A percentile compares a stretch with the other conserved stretches of the same genome.
phyloP scores from a whole-genome alignment of 2,797 vertebrate genomes.

The Tolypeutes matacus region DNA sequence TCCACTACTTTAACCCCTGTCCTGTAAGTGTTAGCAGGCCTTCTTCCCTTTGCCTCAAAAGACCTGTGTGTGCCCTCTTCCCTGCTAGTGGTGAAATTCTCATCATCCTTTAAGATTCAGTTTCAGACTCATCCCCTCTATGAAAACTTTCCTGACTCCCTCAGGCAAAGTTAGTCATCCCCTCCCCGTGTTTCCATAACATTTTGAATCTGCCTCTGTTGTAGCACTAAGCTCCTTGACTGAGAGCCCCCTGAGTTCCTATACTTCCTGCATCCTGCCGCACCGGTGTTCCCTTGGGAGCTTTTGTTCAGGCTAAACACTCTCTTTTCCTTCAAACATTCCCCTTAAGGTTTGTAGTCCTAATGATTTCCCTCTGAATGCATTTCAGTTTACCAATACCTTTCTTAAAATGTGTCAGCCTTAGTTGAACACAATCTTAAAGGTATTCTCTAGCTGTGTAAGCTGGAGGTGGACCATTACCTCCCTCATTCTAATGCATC shows the following conservation, averaged over 20 bases:
- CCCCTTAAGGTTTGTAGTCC: not conserved
- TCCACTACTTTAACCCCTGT: not conserved
- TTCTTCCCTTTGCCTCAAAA: not conserved
- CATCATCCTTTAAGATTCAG: not conserved
- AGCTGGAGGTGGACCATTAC: not conserved
- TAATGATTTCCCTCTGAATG: conserved; percentile 7
- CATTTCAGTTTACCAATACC: not conserved
- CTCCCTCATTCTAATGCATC: not conserved
- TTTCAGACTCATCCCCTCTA: not conserved
- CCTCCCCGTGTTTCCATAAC: not conserved
- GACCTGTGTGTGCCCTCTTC: not conserved
- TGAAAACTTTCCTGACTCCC: not conserved
- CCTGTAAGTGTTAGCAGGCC: not conserved
- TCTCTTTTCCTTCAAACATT: not conserved
- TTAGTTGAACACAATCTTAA: not conserved
- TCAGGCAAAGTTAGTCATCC: not conserved
- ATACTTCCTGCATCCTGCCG: not conserved
- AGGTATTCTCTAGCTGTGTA: not conserved
- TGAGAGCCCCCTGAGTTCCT: not conserved
- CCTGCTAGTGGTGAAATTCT: not conserved
- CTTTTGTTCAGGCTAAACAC: not conserved
- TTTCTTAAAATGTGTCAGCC: not conserved
- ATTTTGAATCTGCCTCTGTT: not conserved
- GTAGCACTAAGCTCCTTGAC: not conserved
- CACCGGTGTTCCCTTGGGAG: not conserved